Base-by-base conservation (phyloP, 2,888 invertebrate genomes). In the Trachelus tabidus region DNA sequence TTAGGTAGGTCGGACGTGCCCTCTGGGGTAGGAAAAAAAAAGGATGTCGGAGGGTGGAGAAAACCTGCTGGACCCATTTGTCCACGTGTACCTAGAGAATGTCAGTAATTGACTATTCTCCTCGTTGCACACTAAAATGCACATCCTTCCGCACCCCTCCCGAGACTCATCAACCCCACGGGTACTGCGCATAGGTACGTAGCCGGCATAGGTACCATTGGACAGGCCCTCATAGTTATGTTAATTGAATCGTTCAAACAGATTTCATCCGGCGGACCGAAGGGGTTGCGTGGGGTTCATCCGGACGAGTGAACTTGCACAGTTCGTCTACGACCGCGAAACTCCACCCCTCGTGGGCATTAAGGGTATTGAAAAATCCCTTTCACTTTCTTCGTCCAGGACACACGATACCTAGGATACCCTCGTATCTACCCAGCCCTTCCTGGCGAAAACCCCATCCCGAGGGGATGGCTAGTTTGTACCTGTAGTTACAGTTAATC, bases 101-200 rank as follows among this genome's bases (percentile, higher is more conserved):
- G 78, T 73, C 81, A 81, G 81, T 88, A 86, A 89, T 89, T 87
- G 86, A 86, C 87, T 86, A 86, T 86, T 87, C 84, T 84, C 79
- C 76, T 82, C 80, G 78, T 35, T 69, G 77, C 82, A 81, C 76
- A 83, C 86, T 79, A 74, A 85, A 83, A 77, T 82, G 81, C 80
- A 76, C 83, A 82, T 76, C 80, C 73, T 80, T 75, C 69, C 34
- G 34, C 69, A 56, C 78, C 73, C 34, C 30, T 40, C 77, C 2
- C 56, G 23, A 23, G 9, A 56, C 23, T 23, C 56, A 23, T 23
- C 56, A 9, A 23, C 56, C 56, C 23, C 56, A 56, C 23, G 23
- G 56, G 23, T 56, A 9, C 56, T 1, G 56, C 23, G 56, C 56
- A 23, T 56, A 56, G 56, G 56, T 56, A 56, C 56, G 56, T 56